phyloP scores from a whole-genome alignment of 2,797 vertebrate species.

The Parauchenoglanis punctatus region DNA sequence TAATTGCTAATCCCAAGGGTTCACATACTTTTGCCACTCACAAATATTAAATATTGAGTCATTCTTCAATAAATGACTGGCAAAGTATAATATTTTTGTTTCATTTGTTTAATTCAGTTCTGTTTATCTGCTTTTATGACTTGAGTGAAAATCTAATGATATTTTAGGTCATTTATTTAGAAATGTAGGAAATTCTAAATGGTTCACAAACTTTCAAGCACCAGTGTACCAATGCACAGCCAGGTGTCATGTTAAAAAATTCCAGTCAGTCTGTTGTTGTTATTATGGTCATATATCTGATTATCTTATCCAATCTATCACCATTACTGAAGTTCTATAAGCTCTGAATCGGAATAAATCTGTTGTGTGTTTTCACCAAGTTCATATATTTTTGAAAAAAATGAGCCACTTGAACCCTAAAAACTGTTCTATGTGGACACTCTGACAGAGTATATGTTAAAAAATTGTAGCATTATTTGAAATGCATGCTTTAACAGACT shows the following conservation, averaged over 20 bases:
- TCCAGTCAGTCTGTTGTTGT: not conserved
- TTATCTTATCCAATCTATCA: not conserved
- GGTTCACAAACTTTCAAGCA: too few species aligned
- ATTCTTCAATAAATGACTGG: too few species aligned
- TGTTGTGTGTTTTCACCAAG: not conserved
- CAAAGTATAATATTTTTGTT: too few species aligned
- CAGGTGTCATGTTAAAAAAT: not conserved
- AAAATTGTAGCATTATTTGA: not conserved
- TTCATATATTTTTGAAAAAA: not conserved
- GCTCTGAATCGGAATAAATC: not conserved
- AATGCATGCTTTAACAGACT: not conserved
- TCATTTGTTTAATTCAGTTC: too few species aligned
- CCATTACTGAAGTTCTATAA: not conserved
- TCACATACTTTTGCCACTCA: too few species aligned
- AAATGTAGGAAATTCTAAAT: too few species aligned
- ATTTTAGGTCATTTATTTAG: too few species aligned
- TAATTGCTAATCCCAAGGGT: too few species aligned
- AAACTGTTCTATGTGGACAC: not conserved
- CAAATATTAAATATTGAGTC: too few species aligned
- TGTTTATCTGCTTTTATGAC: too few species aligned
- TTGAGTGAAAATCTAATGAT: too few species aligned
- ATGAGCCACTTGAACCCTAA: not conserved
- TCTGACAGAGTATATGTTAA: not conserved
- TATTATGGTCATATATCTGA: not conserved
- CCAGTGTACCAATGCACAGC: not conserved